Evolutionary conservation across 2,888 invertebrate species (phyloP).

Genomic region (Acleris cristana): DNA sequence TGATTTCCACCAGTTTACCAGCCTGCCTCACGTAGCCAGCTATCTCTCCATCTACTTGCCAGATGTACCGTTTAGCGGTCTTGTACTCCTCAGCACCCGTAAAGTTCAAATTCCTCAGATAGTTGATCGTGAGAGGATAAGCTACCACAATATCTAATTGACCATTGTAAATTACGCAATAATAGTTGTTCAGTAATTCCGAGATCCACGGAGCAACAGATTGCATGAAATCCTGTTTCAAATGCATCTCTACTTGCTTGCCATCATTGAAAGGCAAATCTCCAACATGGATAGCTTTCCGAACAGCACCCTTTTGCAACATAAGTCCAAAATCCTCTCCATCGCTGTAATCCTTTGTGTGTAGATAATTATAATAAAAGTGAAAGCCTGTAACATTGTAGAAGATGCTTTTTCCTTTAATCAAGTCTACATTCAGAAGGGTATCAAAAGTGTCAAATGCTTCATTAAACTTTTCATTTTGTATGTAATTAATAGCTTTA

Average conservation of each 20-base stretch:
- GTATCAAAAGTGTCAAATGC: constrained; percentile 89
- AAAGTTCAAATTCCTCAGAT: constrained; percentile 89
- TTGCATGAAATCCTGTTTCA: constrained; percentile 91
- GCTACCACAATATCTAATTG: constrained; percentile 96
- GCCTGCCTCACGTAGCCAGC: constrained; percentile 91
- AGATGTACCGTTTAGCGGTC: constrained; percentile 86
- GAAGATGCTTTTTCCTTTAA: constrained; percentile 84
- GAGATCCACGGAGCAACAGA: constrained; percentile 89
- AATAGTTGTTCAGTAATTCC: constrained; percentile 86
- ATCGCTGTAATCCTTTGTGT: constrained; percentile 82
- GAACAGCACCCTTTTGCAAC: constrained; percentile 85
- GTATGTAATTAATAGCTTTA: constrained; percentile 84
- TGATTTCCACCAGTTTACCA: constrained; percentile 88
- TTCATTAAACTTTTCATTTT: constrained; percentile 85
- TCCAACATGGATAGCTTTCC: constrained; percentile 93
- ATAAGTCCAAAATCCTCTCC: constrained; percentile 84
- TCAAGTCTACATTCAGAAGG: constrained; percentile 88
- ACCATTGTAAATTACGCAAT: constrained; percentile 93
- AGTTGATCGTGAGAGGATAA: constrained; percentile 92
- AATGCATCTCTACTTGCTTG: constrained; percentile 86
- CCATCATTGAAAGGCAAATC: constrained; percentile 87
- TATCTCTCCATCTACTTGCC: constrained; percentile 87
- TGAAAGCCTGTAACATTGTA: constrained; percentile 90
- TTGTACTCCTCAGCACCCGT: constrained; percentile 86
- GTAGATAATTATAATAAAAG: constrained; percentile 90